phyloP scores from a whole-genome alignment of 2,888 invertebrate genomes.

The Liodrosophila aerea region DNA sequence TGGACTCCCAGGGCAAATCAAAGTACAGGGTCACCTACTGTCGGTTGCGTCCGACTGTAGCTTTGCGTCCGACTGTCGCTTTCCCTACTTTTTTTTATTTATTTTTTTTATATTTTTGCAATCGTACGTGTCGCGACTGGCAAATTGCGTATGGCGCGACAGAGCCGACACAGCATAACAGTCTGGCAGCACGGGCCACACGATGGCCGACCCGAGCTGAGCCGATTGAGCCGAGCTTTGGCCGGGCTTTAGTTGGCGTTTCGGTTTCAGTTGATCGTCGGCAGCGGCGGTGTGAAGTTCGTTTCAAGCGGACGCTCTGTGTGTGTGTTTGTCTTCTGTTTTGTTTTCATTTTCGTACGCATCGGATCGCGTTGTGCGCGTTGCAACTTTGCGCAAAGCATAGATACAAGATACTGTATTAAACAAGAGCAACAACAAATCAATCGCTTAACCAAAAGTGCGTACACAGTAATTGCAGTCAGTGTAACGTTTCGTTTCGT shows the following conservation, averaged over 20 bases:
- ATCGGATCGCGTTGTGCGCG: slow-evolving; percentile 27
- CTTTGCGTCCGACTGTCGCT: too few relatives aligned
- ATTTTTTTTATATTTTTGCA: slow-evolving; percentile 39
- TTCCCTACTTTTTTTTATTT: not conserved
- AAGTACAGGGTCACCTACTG: too few relatives aligned
- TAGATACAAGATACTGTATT: slow-evolving; percentile 15
- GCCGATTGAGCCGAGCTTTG: slow-evolving; percentile 17
- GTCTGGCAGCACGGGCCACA: slow-evolving; percentile 28
- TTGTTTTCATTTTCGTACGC: slow-evolving; percentile 3
- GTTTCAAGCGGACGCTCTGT: not conserved
- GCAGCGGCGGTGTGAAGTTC: slow-evolving; percentile 48
- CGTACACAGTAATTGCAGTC: slow-evolving; percentile 43
- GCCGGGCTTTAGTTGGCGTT: slow-evolving; percentile 9
- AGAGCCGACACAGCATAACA: not conserved
- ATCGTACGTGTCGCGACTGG: slow-evolving; percentile 52
- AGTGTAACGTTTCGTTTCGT: not conserved
- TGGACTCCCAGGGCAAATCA: too few relatives aligned
- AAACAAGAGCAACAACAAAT: slow-evolving; percentile 1
- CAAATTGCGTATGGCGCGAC: not conserved
- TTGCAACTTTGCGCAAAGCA: slow-evolving; percentile 53
- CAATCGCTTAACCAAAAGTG: slow-evolving; percentile 58
- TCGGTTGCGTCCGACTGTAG: too few relatives aligned
- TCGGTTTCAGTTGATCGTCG: slow-evolving; percentile 56
- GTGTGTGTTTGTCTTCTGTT: not conserved
- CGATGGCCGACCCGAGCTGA: not conserved